Evolutionary conservation across 2,113 vertebrate genomes (phyloP).

Genomic region (Balaeniceps rex): DNA sequence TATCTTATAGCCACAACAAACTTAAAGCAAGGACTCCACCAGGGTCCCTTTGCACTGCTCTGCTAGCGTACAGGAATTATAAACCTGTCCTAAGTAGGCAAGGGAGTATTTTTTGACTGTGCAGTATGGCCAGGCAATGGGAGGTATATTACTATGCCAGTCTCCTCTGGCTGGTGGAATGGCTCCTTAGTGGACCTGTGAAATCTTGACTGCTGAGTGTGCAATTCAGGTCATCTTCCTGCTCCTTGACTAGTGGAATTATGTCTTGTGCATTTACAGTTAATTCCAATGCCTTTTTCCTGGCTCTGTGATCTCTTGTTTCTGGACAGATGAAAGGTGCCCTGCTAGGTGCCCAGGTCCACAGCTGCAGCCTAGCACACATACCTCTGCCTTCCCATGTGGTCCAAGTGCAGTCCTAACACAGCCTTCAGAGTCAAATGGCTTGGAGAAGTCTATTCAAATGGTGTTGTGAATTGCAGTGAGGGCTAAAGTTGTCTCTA

Average conservation of each 20-base stretch:
- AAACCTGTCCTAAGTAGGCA: not conserved
- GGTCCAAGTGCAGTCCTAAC: not conserved
- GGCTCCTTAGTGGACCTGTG: accelerated
- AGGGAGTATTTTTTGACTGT: not conserved
- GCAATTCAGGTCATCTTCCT: not conserved
- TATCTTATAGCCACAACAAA: not conserved
- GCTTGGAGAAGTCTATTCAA: not conserved
- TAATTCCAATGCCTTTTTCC: not conserved
- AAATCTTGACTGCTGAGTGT: not conserved
- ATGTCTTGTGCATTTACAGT: not conserved
- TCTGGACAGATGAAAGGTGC: not conserved
- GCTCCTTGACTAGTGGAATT: not conserved
- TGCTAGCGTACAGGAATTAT: not conserved
- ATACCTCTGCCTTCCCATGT: not conserved
- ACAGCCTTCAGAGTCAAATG: not conserved
- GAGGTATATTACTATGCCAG: not conserved
- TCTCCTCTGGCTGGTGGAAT: not conserved
- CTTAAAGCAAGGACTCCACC: not conserved
- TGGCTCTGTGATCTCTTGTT: not conserved
- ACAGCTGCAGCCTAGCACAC: not conserved
- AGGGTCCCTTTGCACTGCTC: not conserved
- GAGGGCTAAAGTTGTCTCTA: not conserved
- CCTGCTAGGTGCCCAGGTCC: not conserved
- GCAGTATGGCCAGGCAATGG: not conserved
- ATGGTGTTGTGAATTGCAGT: not conserved